phyloP scores from a whole-genome alignment of 2,113 vertebrate genomes.

The Mobula birostris region DNA sequence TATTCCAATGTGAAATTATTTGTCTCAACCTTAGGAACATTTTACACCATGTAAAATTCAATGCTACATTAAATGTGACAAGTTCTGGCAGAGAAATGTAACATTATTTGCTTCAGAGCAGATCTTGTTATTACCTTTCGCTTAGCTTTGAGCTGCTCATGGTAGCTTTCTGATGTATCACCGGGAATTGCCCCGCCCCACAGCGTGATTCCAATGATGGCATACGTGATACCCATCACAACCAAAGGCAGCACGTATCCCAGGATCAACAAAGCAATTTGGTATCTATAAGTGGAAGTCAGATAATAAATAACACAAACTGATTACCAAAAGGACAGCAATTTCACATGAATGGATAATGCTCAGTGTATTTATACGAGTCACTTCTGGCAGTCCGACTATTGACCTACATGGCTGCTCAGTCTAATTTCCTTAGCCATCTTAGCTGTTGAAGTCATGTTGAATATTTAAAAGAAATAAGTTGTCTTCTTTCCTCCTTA shows the following conservation, averaged over 20 bases:
- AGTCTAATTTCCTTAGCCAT: not conserved
- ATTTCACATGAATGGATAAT: not conserved
- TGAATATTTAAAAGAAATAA: not conserved
- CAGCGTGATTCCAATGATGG: slow-evolving; percentile 85
- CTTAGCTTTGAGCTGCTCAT: slow-evolving; percentile 87
- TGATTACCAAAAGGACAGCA: not conserved
- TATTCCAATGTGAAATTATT: not conserved
- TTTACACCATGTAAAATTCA: not conserved
- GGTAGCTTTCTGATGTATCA: slow-evolving; percentile 86
- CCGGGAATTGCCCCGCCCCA: slow-evolving; percentile 97
- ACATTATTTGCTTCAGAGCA: not conserved
- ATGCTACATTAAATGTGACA: not conserved
- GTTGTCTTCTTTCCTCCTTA: not conserved
- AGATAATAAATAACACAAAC: slow-evolving; percentile 11
- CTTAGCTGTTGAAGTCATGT: not conserved
- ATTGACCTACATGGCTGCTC: not conserved
- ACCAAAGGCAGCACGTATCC: slow-evolving; percentile 85
- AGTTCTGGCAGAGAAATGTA: not conserved
- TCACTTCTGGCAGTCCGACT: not conserved
- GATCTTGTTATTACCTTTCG: slow-evolving; percentile 72
- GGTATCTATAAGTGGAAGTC: slow-evolving; percentile 67
- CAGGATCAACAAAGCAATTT: slow-evolving; percentile 77
- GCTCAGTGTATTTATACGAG: not conserved
- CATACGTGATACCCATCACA: slow-evolving; percentile 91
- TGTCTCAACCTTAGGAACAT: not conserved